phyloP scores from a whole-genome alignment of 2,888 invertebrate genomes.

The Heliconius charithonia region DNA sequence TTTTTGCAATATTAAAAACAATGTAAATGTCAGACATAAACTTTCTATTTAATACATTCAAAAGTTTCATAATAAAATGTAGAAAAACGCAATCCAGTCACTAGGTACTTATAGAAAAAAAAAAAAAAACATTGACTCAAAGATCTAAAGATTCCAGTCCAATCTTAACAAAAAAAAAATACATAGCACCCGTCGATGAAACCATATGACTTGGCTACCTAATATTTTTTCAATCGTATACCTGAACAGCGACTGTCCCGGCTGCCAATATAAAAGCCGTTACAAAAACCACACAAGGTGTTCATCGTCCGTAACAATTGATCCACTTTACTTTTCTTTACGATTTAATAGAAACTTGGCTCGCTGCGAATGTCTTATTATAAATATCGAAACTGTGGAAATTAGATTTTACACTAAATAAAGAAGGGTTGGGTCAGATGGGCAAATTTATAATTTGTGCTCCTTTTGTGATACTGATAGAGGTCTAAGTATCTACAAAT shows the following conservation, averaged over 20 bases:
- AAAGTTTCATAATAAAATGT: not conserved
- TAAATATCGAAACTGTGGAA: not conserved
- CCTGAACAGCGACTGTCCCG: constrained; percentile 7
- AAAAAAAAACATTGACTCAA: not conserved
- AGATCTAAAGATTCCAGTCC: not conserved
- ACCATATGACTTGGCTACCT: constrained; percentile 15
- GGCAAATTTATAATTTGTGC: not conserved
- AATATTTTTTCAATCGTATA: constrained; percentile 21
- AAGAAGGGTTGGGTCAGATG: not conserved
- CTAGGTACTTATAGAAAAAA: not conserved
- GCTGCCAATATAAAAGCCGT: constrained; percentile 20
- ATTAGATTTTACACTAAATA: constrained; percentile 1
- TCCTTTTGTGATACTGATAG: not conserved
- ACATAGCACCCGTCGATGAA: constrained; percentile 20
- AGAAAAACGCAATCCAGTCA: not conserved
- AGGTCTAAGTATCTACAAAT: not conserved
- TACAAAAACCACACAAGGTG: constrained; percentile 31
- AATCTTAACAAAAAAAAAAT: constrained; percentile 4
- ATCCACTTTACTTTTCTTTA: not conserved
- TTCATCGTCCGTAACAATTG: not conserved
- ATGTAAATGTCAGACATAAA: not conserved
- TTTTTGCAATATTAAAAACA: not conserved
- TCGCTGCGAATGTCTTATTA: not conserved
- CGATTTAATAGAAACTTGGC: not conserved
- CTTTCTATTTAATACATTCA: too few relatives aligned